Conservation (phyloP, 2,113 vertebrate species). For the Neogobius melanostomus region DNA sequence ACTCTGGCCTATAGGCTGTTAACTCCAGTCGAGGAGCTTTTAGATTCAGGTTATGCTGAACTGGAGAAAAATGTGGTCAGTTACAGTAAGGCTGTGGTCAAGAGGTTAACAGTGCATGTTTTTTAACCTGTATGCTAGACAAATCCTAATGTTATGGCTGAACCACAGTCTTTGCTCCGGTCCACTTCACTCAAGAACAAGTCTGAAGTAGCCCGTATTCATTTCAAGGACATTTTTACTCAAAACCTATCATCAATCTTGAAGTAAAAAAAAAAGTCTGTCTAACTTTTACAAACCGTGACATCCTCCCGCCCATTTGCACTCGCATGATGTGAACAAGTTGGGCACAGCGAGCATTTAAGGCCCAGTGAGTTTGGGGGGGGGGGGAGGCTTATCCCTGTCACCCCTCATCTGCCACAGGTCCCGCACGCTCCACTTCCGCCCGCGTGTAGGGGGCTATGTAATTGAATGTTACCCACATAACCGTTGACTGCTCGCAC, state of each 20-base stretch:
- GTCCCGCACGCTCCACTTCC: conserved; percentile 38
- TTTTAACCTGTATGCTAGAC: too few species aligned
- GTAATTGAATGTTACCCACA: conserved; percentile 60
- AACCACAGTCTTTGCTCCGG: too few species aligned
- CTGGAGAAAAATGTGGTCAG: too few species aligned
- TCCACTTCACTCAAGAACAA: too few species aligned
- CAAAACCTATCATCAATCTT: background rate
- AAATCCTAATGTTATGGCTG: too few species aligned
- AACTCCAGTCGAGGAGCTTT: too few species aligned
- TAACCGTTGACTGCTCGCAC: conserved; percentile 38
- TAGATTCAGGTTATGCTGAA: too few species aligned
- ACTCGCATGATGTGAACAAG: conserved; percentile 1
- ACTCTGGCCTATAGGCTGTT: too few species aligned
- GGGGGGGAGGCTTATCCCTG: conserved; percentile 36
- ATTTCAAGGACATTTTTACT: background rate
- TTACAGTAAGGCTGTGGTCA: too few species aligned
- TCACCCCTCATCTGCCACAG: conserved; percentile 53
- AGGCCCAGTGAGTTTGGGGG: conserved; percentile 29
- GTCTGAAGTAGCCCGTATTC: background rate
- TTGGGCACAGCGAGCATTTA: conserved; percentile 22
- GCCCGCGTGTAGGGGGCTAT: conserved; percentile 44
- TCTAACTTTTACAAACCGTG: background rate
- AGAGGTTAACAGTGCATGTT: too few species aligned
- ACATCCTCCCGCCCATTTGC: background rate
- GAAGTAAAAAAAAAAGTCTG: background rate